Conservation (phyloP, 2,113 vertebrate species). For the Coryphaenoides rupestris region DNA sequence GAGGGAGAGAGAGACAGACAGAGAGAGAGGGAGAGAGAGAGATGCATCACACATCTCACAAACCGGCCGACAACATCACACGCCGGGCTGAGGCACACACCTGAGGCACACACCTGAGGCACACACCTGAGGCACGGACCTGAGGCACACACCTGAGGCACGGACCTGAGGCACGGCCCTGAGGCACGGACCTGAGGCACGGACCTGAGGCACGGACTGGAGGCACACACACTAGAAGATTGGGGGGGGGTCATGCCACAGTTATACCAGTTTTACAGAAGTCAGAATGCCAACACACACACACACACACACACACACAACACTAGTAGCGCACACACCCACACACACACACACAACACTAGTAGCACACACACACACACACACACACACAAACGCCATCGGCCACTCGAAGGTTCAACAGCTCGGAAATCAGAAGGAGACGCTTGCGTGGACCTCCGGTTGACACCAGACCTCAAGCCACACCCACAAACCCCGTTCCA, state of each 20-base stretch:
- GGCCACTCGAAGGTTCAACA: background rate
- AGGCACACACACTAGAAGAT: slow-evolving; percentile 54
- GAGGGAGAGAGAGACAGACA: too few relatives aligned
- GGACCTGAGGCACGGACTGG: too few relatives aligned
- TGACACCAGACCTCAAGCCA: too few relatives aligned
- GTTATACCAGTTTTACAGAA: slow-evolving; percentile 43
- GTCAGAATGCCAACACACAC: slow-evolving; percentile 41
- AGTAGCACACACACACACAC: slow-evolving; percentile 23
- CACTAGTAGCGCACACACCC: background rate
- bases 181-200: too few relatives aligned
- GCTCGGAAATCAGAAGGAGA: too few relatives aligned
- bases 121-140: slow-evolving; percentile 57
- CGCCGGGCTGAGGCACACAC: slow-evolving; percentile 42
- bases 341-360: slow-evolving; percentile 30
- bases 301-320: slow-evolving; percentile 7
- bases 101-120: slow-evolving; percentile 60
- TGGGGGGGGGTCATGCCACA: slow-evolving; percentile 69
- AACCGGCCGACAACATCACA: slow-evolving; percentile 63
- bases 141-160: too few relatives aligned
- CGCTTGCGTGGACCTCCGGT: too few relatives aligned
- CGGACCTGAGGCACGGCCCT: too few relatives aligned
- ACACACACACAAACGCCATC: slow-evolving; percentile 30
- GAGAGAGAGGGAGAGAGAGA: too few relatives aligned
- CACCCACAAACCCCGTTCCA: too few relatives aligned
- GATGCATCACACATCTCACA: slow-evolving; percentile 57